Conservation (phyloP, 2,888 invertebrate species). For the Tipula helvola region DNA sequence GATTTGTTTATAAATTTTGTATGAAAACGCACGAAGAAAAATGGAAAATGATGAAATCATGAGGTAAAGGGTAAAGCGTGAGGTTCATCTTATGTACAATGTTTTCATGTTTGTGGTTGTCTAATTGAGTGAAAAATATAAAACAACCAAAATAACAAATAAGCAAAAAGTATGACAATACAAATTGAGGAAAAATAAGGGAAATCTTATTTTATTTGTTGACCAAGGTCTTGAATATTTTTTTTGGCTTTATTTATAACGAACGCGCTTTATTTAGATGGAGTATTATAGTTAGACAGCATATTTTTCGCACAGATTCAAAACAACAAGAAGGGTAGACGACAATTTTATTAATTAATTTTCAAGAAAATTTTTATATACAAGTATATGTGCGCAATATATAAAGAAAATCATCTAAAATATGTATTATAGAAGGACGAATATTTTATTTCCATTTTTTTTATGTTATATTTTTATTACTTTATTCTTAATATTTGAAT, state of each 20-base stretch:
- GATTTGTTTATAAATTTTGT: background rate
- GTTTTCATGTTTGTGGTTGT: background rate
- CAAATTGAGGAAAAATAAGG: background rate
- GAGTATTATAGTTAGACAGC: background rate
- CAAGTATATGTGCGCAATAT: background rate
- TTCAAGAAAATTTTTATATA: background rate
- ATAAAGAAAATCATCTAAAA: background rate
- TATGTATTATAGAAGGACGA: background rate
- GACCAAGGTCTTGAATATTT: background rate
- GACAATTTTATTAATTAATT: background rate
- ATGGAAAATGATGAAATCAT: background rate
- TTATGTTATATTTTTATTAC: constrained; percentile 5
- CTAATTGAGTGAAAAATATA: background rate
- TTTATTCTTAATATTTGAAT: background rate
- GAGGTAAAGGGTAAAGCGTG: background rate
- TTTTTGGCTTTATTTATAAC: background rate
- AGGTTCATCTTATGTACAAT: background rate
- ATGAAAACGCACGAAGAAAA: background rate
- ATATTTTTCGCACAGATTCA: background rate
- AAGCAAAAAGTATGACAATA: background rate
- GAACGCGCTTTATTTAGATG: background rate
- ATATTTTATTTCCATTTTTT: background rate
- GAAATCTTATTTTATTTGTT: background rate
- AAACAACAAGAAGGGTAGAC: background rate
- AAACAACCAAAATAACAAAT: background rate